Base-by-base conservation (phyloP, 2,888 invertebrate species). In the Pomacea canaliculata region DNA sequence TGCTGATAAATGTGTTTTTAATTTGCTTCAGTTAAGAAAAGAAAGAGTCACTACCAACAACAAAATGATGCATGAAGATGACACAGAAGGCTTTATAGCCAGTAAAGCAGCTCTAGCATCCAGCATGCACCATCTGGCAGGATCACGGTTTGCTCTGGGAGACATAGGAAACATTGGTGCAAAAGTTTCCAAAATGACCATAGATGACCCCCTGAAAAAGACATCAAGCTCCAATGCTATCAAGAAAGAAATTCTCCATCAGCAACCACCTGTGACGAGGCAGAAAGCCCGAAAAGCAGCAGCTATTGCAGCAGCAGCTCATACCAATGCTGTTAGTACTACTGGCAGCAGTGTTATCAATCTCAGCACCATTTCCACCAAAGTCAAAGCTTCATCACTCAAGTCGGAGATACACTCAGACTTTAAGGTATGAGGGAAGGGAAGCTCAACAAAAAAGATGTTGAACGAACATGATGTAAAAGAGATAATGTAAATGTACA, bases 151-250 rank as follows among this genome's bases (percentile, higher is more conserved):
- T 63, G 86, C 89, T 12, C 81, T 89, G 63, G 86, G 87, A 13
- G 88, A 88, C 77, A 88, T 89, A 70, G 86, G 87, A 27, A 88
- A 89, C 82, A 86, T 76, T 37, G 85, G 85, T 18, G 85, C 86
- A 80, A 85, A 86, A 79, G 88, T 88, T 5, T 85, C 86, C 23
- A 85, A 84, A 9, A 83, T 86, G 63, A 83, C 84, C 16, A 82
- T 84, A 46, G 80, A 82, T 63, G 83, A 83, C 69, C 81, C 83
- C 8, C 81, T 77, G 56, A 82, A 82, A 56, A 83, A 85, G 77
- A 10, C 63, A 23, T n/a, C 63, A 63, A 12, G 13, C 7, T 83
- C 83, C 48, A 82, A 81, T 71, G 83, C 84, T 51, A 77, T 85
- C 59, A 86, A 85, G 60, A 87, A 87, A 71, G 86, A 87, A 79